phyloP scores from a whole-genome alignment of 2,113 vertebrate species.

The Genyomyrus donnyi region DNA sequence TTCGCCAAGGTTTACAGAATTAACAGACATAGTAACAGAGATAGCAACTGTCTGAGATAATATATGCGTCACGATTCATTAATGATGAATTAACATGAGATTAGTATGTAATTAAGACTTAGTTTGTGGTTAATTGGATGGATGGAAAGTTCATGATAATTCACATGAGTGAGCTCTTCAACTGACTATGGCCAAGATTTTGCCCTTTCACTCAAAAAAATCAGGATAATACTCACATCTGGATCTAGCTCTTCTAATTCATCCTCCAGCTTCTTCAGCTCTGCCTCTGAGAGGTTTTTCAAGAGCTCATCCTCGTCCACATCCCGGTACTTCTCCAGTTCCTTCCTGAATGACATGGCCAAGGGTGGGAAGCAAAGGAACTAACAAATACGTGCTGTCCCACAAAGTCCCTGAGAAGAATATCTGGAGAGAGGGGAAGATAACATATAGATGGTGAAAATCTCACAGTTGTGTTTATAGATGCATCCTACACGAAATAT shows the following conservation, averaged over 20 bases:
- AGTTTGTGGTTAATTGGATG: neutral
- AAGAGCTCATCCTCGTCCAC: slow-evolving; percentile 93
- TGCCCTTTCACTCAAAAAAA: neutral
- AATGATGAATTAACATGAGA: no score
- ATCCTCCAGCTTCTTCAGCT: slow-evolving; percentile 81
- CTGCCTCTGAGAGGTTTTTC: slow-evolving; percentile 84
- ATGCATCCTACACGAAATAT: neutral
- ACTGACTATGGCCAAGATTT: neutral
- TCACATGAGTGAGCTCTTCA: neutral
- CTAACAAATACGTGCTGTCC: slow-evolving; percentile 8
- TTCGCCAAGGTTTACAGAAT: no score
- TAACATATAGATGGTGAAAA: neutral
- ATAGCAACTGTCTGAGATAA: no score
- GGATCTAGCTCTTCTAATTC: slow-evolving; percentile 94
- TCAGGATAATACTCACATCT: slow-evolving; percentile 71
- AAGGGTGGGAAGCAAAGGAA: slow-evolving; percentile 9
- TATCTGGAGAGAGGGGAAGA: neutral
- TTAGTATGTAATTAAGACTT: no score
- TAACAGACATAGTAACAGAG: no score
- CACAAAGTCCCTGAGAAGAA: accelerated
- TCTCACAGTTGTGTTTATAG: neutral
- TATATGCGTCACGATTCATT: no score
- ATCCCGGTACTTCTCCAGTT: slow-evolving; percentile 93
- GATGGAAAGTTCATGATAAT: neutral
- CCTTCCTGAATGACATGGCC: slow-evolving; percentile 80